Evolutionary conservation across 2,888 invertebrate species (phyloP).

Genomic region (Thera britannica): DNA sequence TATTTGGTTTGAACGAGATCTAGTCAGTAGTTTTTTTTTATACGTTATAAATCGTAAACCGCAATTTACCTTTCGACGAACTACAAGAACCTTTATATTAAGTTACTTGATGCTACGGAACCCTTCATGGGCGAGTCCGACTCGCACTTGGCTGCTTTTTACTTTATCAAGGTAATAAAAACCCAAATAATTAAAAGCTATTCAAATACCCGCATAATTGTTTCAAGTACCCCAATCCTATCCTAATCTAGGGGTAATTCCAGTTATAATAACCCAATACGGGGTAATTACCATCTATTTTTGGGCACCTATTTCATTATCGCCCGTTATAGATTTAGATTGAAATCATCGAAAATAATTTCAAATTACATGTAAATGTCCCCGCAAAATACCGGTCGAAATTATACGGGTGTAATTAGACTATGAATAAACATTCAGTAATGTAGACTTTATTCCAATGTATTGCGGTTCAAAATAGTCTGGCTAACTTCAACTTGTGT

Average conservation of each 20-base stretch:
- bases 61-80: no score
- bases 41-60: no score
- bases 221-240: not conserved
- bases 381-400: constrained; percentile 16
- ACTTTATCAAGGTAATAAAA: not conserved
- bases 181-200: not conserved
- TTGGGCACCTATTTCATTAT: constrained; percentile 20
- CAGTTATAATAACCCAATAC: constrained; percentile 7
- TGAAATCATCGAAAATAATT: constrained; percentile 35
- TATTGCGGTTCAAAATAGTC: constrained; percentile 1
- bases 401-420: constrained; percentile 38
- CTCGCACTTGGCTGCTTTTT: no score
- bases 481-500: not conserved
- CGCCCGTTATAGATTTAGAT: constrained; percentile 21
- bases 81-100: no score
- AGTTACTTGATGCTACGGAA: no score
- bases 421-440: constrained; percentile 3
- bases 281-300: constrained; percentile 16
- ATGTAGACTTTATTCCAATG: constrained; percentile 6
- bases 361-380: constrained; percentile 35
- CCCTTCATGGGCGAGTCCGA: no score
- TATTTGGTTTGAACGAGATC: no score
- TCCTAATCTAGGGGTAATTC: constrained; percentile 8
- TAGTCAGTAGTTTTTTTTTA: no score
- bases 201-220: not conserved